Percentiles rank a stretch among this genome's conserved stretches.
Evolutionary conservation across 2,888 invertebrate genomes (phyloP).

Genomic region (Abrostola triplasia): DNA sequence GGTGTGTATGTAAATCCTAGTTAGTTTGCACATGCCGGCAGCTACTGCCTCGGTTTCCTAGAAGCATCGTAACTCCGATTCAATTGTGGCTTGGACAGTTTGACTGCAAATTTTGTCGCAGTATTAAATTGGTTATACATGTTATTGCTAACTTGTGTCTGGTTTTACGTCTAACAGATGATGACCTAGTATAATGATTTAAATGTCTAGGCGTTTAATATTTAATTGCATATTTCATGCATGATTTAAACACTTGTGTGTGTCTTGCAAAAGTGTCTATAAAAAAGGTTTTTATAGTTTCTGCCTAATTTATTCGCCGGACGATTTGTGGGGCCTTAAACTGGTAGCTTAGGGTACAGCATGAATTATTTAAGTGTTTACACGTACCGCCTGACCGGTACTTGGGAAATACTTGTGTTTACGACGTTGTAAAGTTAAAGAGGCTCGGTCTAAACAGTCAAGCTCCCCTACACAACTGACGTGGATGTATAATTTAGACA

Average conservation of each 20-base stretch:
- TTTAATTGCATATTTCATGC: no score
- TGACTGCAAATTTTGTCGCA: conserved; percentile 23
- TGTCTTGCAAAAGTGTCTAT: conserved; percentile 38
- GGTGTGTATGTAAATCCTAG: conserved; percentile 16
- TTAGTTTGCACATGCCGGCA: conserved; percentile 38
- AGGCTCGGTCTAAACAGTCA: conserved; percentile 12
- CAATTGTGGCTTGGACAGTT: conserved; percentile 23
- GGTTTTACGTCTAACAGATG: no score
- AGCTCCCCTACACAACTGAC: conserved; percentile 7
- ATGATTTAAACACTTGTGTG: conserved; percentile 3
- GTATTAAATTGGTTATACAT: not conserved
- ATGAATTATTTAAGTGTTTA: conserved; percentile 57
- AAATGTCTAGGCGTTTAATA: no score
- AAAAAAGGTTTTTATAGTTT: conserved; percentile 47
- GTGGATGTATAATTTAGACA: conserved; percentile 25
- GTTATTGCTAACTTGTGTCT: no score
- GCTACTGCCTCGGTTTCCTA: conserved; percentile 31
- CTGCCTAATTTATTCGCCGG: conserved; percentile 45
- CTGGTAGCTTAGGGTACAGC: conserved; percentile 37
- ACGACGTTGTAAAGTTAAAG: conserved; percentile 34
- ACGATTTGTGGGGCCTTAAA: conserved; percentile 50
- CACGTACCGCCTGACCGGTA: conserved; percentile 35
- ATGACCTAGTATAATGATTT: no score
- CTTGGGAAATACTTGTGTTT: conserved; percentile 28
- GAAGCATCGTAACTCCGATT: conserved; percentile 11